Evolutionary conservation across 2,888 invertebrate species (phyloP).

Genomic region (Diarsia brunnea): DNA sequence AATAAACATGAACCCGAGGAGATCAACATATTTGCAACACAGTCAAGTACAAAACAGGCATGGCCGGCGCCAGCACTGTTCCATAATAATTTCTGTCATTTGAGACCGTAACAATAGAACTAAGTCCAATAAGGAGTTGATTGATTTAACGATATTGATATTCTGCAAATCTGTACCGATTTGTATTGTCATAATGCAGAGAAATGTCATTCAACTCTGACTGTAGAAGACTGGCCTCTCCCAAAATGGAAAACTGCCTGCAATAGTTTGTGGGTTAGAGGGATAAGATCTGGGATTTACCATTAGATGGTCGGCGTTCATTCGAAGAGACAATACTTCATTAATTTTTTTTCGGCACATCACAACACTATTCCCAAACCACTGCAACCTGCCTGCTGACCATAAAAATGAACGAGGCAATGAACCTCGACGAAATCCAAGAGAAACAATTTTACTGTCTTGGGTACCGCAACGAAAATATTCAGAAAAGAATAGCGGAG

Average conservation of each 20-base stretch:
- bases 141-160: slow-evolving; percentile 56
- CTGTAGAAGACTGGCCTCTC: slow-evolving; percentile 5
- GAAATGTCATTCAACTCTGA: slow-evolving; percentile 43
- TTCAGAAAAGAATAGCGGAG: too few relatives aligned
- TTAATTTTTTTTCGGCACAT: too few relatives aligned
- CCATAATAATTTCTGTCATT: slow-evolving; percentile 43
- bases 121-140: slow-evolving; percentile 51
- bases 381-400: too few relatives aligned
- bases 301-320: not conserved
- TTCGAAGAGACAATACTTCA: not conserved
- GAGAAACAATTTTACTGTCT: too few relatives aligned
- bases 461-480: too few relatives aligned
- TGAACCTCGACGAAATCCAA: too few relatives aligned
- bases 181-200: slow-evolving; percentile 24
- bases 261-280: not conserved
- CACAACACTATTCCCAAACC: too few relatives aligned
- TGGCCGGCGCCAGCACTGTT: slow-evolving; percentile 42
- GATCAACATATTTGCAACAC: slow-evolving; percentile 32
- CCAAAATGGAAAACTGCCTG: slow-evolving; percentile 24
- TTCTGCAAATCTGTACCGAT: slow-evolving; percentile 43
- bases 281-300: not conserved
- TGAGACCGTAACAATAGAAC: slow-evolving; percentile 58
- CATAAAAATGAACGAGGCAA: too few relatives aligned
- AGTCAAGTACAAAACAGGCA: slow-evolving; percentile 32
- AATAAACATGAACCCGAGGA: slow-evolving; percentile 27